phyloP scores from a whole-genome alignment of 2,888 invertebrate species.

The Chrysolina oricalcia region DNA sequence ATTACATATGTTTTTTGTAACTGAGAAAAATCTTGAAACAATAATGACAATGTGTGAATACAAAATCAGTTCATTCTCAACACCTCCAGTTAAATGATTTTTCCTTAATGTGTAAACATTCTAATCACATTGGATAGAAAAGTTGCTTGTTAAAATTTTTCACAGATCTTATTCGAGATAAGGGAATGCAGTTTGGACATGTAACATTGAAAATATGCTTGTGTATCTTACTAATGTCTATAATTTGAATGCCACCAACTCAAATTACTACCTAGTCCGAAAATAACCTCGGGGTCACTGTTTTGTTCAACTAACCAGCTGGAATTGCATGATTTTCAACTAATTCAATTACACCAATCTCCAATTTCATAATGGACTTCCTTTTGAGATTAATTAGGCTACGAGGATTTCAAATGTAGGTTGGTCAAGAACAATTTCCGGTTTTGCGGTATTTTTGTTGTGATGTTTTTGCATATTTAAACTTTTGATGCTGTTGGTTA shows the following conservation, averaged over 20 bases:
- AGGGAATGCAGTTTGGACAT: not conserved
- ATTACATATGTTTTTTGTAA: too few relatives aligned
- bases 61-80: too few relatives aligned
- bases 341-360: not conserved
- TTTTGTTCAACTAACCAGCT: conserved; percentile 21
- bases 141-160: not conserved
- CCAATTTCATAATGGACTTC: conserved; percentile 12
- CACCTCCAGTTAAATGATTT: too few relatives aligned
- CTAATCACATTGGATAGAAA: too few relatives aligned
- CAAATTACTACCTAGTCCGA: conserved; percentile 8
- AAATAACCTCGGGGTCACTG: conserved; percentile 23
- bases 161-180: not conserved
- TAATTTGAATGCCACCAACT: not conserved
- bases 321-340: conserved; percentile 4
- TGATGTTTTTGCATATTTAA: too few relatives aligned
- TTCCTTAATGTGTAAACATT: too few relatives aligned
- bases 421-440: not conserved
- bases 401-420: not conserved
- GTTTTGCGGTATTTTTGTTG: too few relatives aligned
- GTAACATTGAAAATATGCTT: not conserved
- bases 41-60: too few relatives aligned
- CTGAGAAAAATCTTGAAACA: too few relatives aligned
- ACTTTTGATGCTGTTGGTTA: not conserved
- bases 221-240: conserved; percentile 1
- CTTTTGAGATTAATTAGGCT: conserved; percentile 24